These are phyloP conservation scores for Esox masquinongy DNA, from an alignment of 2,797 vertebrate genomes.

Conservation along the genomic window DNA sequence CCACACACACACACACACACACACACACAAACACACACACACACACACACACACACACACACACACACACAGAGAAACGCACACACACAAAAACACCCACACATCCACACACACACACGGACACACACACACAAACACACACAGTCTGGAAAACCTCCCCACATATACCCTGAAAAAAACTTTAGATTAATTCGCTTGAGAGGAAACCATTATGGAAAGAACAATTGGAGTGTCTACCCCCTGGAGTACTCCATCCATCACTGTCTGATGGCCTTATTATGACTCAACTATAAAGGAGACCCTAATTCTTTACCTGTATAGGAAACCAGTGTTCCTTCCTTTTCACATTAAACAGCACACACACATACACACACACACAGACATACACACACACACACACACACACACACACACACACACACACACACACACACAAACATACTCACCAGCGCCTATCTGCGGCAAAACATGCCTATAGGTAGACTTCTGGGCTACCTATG, in stretches of 20 bases:
- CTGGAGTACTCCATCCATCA: conserved; percentile 72
- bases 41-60: conserved; percentile 4
- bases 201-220: conserved; percentile 76
- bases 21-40: background rate
- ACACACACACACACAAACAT: conserved; percentile 2
- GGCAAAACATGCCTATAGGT: background rate
- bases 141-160: background rate
- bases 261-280: conserved; percentile 70
- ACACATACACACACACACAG: background rate
- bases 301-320: conserved; percentile 51
- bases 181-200: conserved; percentile 69
- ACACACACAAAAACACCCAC: background rate
- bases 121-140: conserved; percentile 9
- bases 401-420: conserved; percentile 2
- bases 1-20: background rate
- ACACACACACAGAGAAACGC: background rate
- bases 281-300: conserved; percentile 59
- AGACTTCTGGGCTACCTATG: background rate
- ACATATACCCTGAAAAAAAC: conserved; percentile 24
- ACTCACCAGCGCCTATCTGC: conserved; percentile 18
- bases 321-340: conserved; percentile 36
- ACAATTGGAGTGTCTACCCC: conserved; percentile 73
- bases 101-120: background rate
- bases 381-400: conserved; percentile 2
- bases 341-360: conserved; percentile 32